A percentile compares a stretch with the other conserved stretches of the same genome.
phyloP scores from a whole-genome alignment of 1,140 invertebrate species.

The Sminthurides bifidus region DNA sequence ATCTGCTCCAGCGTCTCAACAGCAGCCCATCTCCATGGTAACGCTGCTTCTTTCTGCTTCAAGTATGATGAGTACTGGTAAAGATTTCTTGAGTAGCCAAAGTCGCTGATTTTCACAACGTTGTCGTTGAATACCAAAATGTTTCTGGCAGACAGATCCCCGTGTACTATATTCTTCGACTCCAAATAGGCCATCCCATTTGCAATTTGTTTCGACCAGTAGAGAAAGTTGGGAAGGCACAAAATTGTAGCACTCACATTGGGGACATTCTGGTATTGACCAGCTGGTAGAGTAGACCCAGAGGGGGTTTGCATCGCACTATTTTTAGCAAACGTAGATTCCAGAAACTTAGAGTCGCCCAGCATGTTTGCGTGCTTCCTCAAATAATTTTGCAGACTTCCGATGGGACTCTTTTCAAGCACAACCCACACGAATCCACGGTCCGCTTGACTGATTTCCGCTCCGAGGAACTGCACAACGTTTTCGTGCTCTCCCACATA shows the following conservation, averaged over 20 bases:
- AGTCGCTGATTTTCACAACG: conserved; percentile 10
- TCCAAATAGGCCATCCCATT: background rate
- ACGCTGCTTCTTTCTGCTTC: conserved; percentile 10
- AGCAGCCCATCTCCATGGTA: conserved; percentile 76
- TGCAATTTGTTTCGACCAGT: background rate
- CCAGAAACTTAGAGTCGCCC: background rate
- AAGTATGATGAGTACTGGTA: conserved; percentile 9
- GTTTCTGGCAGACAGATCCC: conserved; percentile 11
- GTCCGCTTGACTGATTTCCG: conserved; percentile 1
- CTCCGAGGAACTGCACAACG: conserved; percentile 11
- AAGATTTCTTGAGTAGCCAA: conserved; percentile 7
- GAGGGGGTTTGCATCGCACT: background rate
- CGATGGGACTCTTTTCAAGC: background rate
- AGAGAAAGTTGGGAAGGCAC: background rate
- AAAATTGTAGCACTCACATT: background rate
- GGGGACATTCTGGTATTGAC: background rate
- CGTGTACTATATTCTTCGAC: conserved; percentile 3
- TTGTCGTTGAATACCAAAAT: background rate
- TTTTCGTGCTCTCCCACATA: conserved; percentile 7
- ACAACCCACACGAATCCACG: background rate
- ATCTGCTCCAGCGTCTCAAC: conserved; percentile 67
- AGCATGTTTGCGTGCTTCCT: background rate
- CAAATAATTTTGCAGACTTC: background rate
- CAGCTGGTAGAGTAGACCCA: background rate
- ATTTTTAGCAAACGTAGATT: background rate